Percentiles rank a stretch among this genome's conserved stretches.
Conservation (phyloP, 2,113 vertebrate species). For the Cryptomyrus ogoouensis region DNA sequence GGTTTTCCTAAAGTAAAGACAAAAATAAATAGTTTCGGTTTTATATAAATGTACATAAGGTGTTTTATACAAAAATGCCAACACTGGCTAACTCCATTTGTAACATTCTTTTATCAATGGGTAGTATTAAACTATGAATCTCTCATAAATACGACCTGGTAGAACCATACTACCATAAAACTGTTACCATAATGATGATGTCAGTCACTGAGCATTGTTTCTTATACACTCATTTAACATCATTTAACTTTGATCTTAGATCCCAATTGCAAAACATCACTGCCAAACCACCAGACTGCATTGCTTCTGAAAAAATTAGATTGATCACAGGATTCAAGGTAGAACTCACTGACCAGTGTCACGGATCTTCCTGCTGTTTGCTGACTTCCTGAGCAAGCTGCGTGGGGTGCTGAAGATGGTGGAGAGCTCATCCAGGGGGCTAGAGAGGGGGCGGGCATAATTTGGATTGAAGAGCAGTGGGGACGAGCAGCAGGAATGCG, state of each 20-base stretch:
- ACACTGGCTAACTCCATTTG: background rate
- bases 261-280: background rate
- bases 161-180: background rate
- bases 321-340: background rate
- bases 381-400: slow-evolving; percentile 79
- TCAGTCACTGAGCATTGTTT: background rate
- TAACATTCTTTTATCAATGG: background rate
- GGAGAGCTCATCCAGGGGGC: slow-evolving; percentile 88
- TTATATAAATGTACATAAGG: background rate
- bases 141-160: slow-evolving; percentile 20
- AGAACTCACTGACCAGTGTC: slow-evolving; percentile 71
- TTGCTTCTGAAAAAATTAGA: background rate
- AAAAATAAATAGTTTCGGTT: background rate
- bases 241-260: background rate
- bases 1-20: background rate
- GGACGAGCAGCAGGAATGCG: slow-evolving; percentile 69
- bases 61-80: background rate
- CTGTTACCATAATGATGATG: background rate
- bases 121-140: background rate
- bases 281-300: background rate
- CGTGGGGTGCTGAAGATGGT: slow-evolving; percentile 86
- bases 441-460: slow-evolving; percentile 73
- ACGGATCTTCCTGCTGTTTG: slow-evolving; percentile 77
- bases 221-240: background rate
- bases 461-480: slow-evolving; percentile 75